Conservation (phyloP, 2,797 vertebrate species). For the Esox lucius region DNA sequence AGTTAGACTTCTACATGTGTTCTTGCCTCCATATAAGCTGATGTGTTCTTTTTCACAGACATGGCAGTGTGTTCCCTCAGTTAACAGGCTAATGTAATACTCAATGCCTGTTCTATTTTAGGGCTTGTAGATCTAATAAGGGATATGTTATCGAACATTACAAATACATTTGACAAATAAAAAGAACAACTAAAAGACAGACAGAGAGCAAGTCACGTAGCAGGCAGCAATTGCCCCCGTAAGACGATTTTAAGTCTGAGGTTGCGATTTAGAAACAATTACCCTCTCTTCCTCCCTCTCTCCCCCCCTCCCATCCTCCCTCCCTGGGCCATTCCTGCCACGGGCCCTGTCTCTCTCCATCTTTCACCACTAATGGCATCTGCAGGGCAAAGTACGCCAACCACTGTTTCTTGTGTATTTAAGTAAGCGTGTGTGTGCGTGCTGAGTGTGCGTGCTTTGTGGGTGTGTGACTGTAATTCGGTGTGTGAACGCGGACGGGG, state of each 20-base stretch:
- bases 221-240: background rate
- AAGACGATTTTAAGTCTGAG: background rate
- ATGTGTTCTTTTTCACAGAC: background rate
- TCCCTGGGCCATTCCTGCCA: background rate
- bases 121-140: background rate
- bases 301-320: too few relatives aligned
- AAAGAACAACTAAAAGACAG: background rate
- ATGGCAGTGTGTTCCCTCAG: background rate
- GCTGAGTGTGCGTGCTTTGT: background rate
- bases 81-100: background rate
- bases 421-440: background rate
- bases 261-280: background rate
- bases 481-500: background rate
- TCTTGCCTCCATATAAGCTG: background rate
- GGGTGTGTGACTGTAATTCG: background rate
- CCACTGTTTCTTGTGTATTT: conserved; percentile 2
- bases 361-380: conserved; percentile 4
- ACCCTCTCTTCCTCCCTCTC: background rate
- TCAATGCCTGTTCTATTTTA: background rate
- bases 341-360: background rate
- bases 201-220: background rate
- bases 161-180: background rate
- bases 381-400: background rate
- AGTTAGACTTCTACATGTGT: background rate
- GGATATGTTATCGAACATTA: background rate